A percentile compares a stretch with the other conserved stretches of the same genome.
These are phyloP conservation scores for Calliphora vicina DNA, from an alignment of 1,140 invertebrate genomes.

Conservation along the genomic window DNA sequence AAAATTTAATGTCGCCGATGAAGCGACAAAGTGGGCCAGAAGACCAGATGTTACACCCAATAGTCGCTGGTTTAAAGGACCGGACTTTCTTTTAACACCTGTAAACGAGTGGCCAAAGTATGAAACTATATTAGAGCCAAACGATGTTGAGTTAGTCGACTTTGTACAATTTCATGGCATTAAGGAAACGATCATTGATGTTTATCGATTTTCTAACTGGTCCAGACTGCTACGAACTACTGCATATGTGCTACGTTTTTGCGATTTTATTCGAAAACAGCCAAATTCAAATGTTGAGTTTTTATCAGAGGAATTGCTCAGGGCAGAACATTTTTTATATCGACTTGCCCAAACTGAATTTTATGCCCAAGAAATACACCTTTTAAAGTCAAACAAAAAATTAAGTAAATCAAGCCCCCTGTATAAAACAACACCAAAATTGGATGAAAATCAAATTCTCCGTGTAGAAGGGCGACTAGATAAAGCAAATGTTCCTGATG, in stretches of 20 bases:
- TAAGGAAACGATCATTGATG: neutral
- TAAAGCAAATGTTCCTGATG: too few species aligned
- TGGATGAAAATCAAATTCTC: too few species aligned
- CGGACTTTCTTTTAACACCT: neutral
- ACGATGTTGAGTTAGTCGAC: neutral
- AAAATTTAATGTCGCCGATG: constrained; percentile 53
- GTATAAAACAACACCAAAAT: too few species aligned
- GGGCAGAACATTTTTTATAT: neutral
- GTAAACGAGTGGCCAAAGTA: neutral
- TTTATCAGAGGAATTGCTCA: too few species aligned
- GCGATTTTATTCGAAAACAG: neutral
- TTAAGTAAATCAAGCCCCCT: too few species aligned
- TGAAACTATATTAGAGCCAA: neutral
- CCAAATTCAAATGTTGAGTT: neutral
- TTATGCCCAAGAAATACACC: constrained; percentile 12
- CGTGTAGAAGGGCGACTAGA: too few species aligned
- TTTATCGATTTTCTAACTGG: neutral
- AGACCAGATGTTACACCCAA: neutral
- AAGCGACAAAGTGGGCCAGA: constrained; percentile 24
- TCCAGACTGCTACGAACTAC: neutral
- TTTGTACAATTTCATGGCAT: neutral
- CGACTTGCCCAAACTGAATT: neutral
- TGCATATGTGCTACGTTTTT: neutral
- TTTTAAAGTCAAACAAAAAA: too few species aligned
- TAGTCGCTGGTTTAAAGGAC: constrained; percentile 7